Conservation (phyloP, 2,113 vertebrate species). For the Electrona antarctica region DNA sequence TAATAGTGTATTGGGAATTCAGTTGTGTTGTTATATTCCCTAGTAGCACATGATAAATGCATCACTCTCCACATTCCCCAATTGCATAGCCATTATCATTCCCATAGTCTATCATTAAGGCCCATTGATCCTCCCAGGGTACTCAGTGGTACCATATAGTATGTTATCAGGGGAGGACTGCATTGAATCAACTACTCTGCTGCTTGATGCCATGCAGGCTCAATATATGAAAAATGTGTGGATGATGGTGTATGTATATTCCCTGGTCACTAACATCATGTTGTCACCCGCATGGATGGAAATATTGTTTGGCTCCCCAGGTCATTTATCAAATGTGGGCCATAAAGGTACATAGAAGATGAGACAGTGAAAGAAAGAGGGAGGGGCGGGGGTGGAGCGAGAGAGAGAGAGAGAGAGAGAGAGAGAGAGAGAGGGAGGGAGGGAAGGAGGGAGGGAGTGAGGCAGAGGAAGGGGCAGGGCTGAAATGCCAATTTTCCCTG, state of each 20-base stretch:
- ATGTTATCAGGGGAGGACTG: conserved; percentile 6
- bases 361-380: conserved; percentile 1
- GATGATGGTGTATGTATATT: neutral
- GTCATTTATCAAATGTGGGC: conserved; percentile 55
- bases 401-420: conserved; percentile 71
- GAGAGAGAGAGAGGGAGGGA: conserved; percentile 60
- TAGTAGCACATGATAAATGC: neutral
- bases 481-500: conserved; percentile 89
- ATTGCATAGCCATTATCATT: conserved; percentile 12
- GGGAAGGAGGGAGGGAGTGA: conserved; percentile 68
- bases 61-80: conserved; percentile 3
- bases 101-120: conserved; percentile 9
- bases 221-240: conserved; percentile 36
- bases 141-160: neutral
- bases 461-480: conserved; percentile 72
- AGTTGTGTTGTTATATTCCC: neutral
- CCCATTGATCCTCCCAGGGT: conserved; percentile 21
- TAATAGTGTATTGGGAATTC: neutral
- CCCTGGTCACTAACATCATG: conserved; percentile 44
- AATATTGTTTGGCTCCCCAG: conserved; percentile 37
- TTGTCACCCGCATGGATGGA: conserved; percentile 55
- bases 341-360: conserved; percentile 29
- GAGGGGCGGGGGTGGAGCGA: conserved; percentile 3
- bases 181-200: conserved; percentile 3
- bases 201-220: conserved; percentile 24